Evolutionary conservation across 2,113 vertebrate genomes (phyloP).

Genomic region (Climacteris rufus): DNA sequence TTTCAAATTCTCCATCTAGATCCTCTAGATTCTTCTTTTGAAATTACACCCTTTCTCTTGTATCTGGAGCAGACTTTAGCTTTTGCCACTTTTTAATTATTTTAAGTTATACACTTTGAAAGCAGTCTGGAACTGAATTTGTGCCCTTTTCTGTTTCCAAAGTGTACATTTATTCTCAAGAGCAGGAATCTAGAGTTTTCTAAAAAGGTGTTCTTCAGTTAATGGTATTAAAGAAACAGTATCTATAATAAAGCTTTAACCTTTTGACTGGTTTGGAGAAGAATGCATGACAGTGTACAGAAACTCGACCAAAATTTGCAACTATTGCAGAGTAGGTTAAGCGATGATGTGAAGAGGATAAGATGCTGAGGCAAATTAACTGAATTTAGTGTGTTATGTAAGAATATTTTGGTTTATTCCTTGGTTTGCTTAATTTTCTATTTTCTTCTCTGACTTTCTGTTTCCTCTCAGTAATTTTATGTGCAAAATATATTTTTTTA

Average conservation of each 20-base stretch:
- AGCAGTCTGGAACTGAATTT: not conserved
- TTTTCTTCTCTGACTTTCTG: not conserved
- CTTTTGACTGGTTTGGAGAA: not conserved
- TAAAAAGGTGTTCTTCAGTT: not conserved
- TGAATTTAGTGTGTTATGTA: not conserved
- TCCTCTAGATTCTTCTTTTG: not conserved
- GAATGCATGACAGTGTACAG: not conserved
- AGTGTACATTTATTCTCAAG: not conserved
- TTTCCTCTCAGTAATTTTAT: not conserved
- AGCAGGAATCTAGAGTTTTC: not conserved
- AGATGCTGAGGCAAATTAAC: not conserved
- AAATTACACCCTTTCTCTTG: not conserved
- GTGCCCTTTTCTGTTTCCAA: not conserved
- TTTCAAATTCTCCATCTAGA: not conserved
- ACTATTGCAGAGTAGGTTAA: not conserved
- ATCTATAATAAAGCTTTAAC: not conserved
- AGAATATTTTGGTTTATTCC: not conserved
- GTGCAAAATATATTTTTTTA: not conserved
- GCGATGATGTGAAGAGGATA: not conserved
- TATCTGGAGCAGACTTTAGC: not conserved
- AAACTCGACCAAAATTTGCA: not conserved
- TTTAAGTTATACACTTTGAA: not conserved
- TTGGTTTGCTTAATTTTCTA: not conserved
- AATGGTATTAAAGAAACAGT: not conserved
- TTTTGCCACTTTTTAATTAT: not conserved